Percentiles rank a stretch among this genome's conserved stretches.
Evolutionary conservation across 2,113 vertebrate genomes (phyloP).

Genomic region (Bombycilla garrulus): DNA sequence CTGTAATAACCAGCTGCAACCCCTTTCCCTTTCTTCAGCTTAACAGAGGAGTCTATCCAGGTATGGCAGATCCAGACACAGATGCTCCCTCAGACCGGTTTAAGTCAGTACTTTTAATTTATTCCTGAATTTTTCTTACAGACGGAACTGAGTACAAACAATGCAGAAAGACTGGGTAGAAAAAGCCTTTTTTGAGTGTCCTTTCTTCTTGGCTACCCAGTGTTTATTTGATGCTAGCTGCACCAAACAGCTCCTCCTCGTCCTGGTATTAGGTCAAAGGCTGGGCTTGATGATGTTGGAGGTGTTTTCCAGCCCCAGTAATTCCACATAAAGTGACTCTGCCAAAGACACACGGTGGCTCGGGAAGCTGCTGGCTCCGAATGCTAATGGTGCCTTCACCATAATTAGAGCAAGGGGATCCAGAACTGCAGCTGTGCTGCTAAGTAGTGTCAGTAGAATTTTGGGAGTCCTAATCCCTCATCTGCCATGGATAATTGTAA

Average conservation of each 20-base stretch:
- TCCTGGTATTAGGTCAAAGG: neutral
- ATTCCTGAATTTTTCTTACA: neutral
- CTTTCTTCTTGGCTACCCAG: neutral
- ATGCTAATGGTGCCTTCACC: neutral
- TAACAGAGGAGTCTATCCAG: neutral
- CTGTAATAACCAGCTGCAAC: neutral
- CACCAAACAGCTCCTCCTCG: neutral
- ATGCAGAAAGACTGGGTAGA: neutral
- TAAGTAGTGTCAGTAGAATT: constrained; percentile 44
- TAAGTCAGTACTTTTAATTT: neutral
- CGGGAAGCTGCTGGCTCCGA: neutral
- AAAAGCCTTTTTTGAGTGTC: neutral
- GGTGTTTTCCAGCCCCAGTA: neutral
- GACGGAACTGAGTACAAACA: neutral
- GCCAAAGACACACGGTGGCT: neutral
- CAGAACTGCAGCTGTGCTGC: constrained; percentile 42
- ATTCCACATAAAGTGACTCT: neutral
- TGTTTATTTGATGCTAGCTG: neutral
- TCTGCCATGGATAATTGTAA: constrained; percentile 50
- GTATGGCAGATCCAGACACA: neutral
- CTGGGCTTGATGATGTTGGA: neutral
- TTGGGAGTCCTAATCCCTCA: constrained; percentile 56
- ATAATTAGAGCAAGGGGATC: constrained; percentile 19
- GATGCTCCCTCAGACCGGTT: neutral
- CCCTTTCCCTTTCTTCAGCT: neutral